Percentiles rank a stretch among this genome's conserved stretches.
Conservation (phyloP, 1,140 invertebrate species). For the Pentalonia nigronervosa region DNA sequence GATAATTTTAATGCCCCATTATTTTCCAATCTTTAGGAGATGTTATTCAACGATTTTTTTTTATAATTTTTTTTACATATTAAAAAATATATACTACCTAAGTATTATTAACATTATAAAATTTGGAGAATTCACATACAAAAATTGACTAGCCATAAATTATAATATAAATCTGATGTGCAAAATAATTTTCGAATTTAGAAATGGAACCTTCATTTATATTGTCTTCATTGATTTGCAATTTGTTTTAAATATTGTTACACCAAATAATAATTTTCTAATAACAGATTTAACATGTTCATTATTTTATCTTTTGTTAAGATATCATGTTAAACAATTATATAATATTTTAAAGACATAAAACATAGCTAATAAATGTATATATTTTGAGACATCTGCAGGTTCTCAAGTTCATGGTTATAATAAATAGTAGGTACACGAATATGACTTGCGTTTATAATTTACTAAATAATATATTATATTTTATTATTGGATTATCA, state of each 20-base stretch:
- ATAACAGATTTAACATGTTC: background rate
- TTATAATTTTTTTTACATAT: no score
- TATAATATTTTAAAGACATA: background rate
- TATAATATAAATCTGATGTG: no score
- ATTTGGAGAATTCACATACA: no score
- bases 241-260: background rate
- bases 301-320: background rate
- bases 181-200: no score
- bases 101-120: no score
- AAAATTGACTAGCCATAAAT: no score
- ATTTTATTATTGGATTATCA: background rate
- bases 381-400: background rate
- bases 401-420: background rate
- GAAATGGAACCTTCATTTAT: no score
- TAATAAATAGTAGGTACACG: background rate
- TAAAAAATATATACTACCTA: no score
- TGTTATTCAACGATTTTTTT: background rate
- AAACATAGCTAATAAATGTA: background rate
- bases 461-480: background rate
- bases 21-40: background rate
- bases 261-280: background rate
- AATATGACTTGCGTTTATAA: background rate
- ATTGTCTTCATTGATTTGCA: no score
- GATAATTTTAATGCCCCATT: background rate
- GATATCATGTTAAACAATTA: background rate